Percentiles rank a stretch among this genome's conserved stretches.
These are phyloP conservation scores for Butastur rufipennis DNA, from an alignment of 2,113 vertebrate genomes.

Conservation along the genomic window DNA sequence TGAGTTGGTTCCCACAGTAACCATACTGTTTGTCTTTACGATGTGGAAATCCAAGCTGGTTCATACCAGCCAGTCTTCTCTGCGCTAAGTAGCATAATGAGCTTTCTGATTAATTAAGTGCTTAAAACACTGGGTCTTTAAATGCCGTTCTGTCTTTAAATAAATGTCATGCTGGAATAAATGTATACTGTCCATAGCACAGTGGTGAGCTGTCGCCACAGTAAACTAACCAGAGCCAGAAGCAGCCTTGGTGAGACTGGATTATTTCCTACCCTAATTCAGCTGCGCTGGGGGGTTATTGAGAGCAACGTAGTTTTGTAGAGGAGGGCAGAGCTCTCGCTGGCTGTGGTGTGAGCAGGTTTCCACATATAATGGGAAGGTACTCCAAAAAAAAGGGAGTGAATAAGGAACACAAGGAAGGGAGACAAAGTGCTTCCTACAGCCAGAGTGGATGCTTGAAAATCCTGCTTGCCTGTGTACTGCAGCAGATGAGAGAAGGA, in stretches of 20 bases:
- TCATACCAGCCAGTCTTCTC: background rate
- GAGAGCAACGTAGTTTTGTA: background rate
- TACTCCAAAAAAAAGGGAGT: background rate
- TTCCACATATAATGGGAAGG: background rate
- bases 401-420: background rate
- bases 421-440: background rate
- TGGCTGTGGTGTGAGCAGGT: background rate
- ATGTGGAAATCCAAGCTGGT: background rate
- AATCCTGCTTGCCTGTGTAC: background rate
- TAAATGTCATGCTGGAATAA: background rate
- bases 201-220: background rate
- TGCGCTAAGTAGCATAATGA: background rate
- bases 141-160: background rate
- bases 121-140: background rate
- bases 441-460: background rate
- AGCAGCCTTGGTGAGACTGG: background rate
- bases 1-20: conserved; percentile 49
- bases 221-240: background rate
- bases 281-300: background rate
- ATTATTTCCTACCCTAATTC: background rate
- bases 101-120: background rate
- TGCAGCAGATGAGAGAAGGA: background rate
- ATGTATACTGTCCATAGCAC: background rate
- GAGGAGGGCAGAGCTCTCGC: background rate
- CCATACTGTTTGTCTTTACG: background rate